Base-by-base conservation (phyloP, 1,140 invertebrate species). In the Diabrotica undecimpunctata region DNA sequence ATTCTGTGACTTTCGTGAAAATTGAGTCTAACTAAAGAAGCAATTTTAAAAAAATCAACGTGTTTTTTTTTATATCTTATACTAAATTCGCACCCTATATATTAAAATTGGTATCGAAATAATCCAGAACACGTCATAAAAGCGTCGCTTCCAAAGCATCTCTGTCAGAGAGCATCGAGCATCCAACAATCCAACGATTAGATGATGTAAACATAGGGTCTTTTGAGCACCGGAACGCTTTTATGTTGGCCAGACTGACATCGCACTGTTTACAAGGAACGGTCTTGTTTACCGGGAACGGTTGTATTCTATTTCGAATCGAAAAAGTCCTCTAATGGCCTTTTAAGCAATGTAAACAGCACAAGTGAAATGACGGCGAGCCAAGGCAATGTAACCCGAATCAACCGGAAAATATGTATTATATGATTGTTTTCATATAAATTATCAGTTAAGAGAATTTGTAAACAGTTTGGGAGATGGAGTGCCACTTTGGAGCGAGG, bases 341-440 rank as follows among this genome's bases (percentile, higher is more conserved):
- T 68, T 68, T 68, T 68, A 68, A 57, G 61, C 62, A 63, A 62
- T 65, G 60, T 65, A 68, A 68, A 68, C 67, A 68, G 54, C 25
- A 57, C 63, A 68, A 67, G 66, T 67, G 66, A 67, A 67, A 50
- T 64, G 64, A 68, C 39, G 67, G n/a, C n/a, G n/a, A n/a, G n/a
- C n/a, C n/a, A n/a, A n/a, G n/a, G 61, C 61, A 13, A 14, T 63
- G 67, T 68, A 68, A 68, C 65, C 46, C 64, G 63, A 68, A 59
- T 68, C 67, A 39, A 54, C 51, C 61, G 61, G 61, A 62, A 62
- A 55, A 62, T 62, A 50, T 38, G 59, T 62, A 62, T 62, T 62
- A 46, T 54, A 54, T 54, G 53, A 35, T 54, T 62, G 61, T 54
- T 62, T 62, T 62, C 46, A 12, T 37, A 35, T 38, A 62, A 46